Conservation (phyloP, 2,113 vertebrate species). For the Corydoras maculifer region DNA sequence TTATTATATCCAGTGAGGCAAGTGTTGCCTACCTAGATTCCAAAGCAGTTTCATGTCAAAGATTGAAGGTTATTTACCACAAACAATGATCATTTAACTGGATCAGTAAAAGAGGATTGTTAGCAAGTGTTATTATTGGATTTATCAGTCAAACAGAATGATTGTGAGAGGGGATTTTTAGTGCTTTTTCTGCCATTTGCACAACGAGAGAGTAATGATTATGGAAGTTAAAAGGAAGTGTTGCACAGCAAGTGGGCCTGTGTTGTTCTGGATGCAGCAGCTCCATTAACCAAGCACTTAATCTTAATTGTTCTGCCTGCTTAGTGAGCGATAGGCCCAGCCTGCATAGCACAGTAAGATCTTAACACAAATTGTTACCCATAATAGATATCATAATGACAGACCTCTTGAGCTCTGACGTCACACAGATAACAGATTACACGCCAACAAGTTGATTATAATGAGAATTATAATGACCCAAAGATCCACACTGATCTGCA, state of each 20-base stretch:
- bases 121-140: slow-evolving; percentile 17
- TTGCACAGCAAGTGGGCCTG: slow-evolving; percentile 36
- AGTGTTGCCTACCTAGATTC: not conserved
- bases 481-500: slow-evolving; percentile 12
- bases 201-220: slow-evolving; percentile 33
- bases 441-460: slow-evolving; percentile 20
- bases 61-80: not conserved
- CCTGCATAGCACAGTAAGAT: slow-evolving; percentile 39
- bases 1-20: slow-evolving; percentile 16
- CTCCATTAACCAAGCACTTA: slow-evolving; percentile 47
- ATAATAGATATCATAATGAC: slow-evolving; percentile 40
- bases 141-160: slow-evolving; percentile 5
- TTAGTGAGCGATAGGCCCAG: slow-evolving; percentile 40
- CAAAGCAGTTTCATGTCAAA: slow-evolving; percentile 1
- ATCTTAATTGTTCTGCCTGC: slow-evolving; percentile 52
- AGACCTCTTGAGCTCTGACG: slow-evolving; percentile 28
- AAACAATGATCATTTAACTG: not conserved
- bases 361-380: slow-evolving; percentile 35
- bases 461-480: slow-evolving; percentile 35
- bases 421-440: slow-evolving; percentile 11
- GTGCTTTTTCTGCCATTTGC: slow-evolving; percentile 3
- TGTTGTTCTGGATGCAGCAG: slow-evolving; percentile 39
- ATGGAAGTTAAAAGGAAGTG: slow-evolving; percentile 42
- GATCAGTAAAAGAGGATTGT: slow-evolving; percentile 23
- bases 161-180: not conserved